Base-by-base conservation (phyloP, 2,888 invertebrate genomes). In the Nasonia oneida region DNA sequence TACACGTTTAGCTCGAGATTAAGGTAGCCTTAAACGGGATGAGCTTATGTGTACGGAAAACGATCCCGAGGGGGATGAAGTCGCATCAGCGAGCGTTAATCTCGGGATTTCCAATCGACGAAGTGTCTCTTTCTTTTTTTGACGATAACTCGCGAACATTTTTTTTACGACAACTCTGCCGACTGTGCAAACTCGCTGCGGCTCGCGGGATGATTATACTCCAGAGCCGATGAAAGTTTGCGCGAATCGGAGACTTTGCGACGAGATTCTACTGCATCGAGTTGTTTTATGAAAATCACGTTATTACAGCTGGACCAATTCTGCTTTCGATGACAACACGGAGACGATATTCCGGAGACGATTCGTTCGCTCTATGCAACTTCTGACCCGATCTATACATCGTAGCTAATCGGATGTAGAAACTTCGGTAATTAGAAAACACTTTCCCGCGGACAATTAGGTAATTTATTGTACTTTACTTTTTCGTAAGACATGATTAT, bases 401-500 rank as follows among this genome's bases (percentile, higher is more conserved):
- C 64, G 23, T 29, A 23, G 18, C 15, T 53, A 29, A 12, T 47
- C 37, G 4, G 33, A 37, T 47, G 42, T 64, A 73, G 57, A 39
- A 15, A 71, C 15, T 71, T 15, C 8, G n/a, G 10, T 15, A 23
- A 53, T 53, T 33, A 42, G 12, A 33, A 12, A 29, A 12, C 50
- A 37, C 6, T 53, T 57, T 76, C 29, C 10, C 53, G 50, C 53
- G 29, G 23, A 18, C 57, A 33, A 33, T 77, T 76, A 67, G 67
- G 33, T 75, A 53, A 23, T 70, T 37, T 39, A 70, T 82, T 75
- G 29, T 29, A 37, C 23, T 67, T 75, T 15, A 29, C 23, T 57
- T 74, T 64, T 64, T 53, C 39, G 29, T 67, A 61, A 83, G 78
- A 57, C 61, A 78, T 78, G 61, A 78, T 84, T 76, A 71, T 81